Conservation (phyloP, 2,113 vertebrate genomes). For the Indri indri region DNA sequence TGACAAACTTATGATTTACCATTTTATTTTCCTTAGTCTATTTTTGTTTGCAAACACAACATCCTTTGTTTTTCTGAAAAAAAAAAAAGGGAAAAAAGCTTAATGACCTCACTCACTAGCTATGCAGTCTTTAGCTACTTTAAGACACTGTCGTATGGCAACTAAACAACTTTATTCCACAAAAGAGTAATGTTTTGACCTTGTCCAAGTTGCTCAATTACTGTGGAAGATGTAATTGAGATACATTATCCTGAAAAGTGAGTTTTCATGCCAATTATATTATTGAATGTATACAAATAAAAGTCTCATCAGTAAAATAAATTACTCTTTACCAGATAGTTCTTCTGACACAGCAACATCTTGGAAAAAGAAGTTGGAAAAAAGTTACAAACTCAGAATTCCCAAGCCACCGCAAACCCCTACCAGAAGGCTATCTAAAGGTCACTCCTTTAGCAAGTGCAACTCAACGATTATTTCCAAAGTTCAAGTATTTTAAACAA, state of each 20-base stretch:
- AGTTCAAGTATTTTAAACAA: constrained; percentile 25
- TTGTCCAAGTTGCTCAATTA: constrained; percentile 24
- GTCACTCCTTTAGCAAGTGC: background rate
- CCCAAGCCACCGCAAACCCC: constrained; percentile 6
- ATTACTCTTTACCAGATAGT: constrained; percentile 37
- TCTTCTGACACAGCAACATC: background rate
- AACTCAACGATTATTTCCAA: constrained; percentile 28
- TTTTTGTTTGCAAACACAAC: constrained; percentile 29
- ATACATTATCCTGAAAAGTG: background rate
- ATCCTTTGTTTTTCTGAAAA: background rate
- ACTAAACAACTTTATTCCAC: background rate
- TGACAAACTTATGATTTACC: background rate
- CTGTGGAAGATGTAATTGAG: background rate
- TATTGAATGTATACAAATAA: constrained; percentile 34
- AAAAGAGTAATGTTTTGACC: background rate
- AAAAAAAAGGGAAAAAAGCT: background rate
- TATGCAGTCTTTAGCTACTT: constrained; percentile 34
- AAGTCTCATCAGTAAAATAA: constrained; percentile 50
- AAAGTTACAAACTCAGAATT: constrained; percentile 44
- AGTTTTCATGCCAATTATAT: constrained; percentile 26
- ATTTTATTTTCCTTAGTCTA: constrained; percentile 5
- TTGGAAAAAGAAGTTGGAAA: constrained; percentile 11
- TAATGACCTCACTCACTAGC: background rate
- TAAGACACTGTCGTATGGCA: constrained; percentile 9
- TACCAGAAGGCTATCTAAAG: background rate